Conservation (phyloP, 2,797 vertebrate species). For the Pangasius macronema region DNA sequence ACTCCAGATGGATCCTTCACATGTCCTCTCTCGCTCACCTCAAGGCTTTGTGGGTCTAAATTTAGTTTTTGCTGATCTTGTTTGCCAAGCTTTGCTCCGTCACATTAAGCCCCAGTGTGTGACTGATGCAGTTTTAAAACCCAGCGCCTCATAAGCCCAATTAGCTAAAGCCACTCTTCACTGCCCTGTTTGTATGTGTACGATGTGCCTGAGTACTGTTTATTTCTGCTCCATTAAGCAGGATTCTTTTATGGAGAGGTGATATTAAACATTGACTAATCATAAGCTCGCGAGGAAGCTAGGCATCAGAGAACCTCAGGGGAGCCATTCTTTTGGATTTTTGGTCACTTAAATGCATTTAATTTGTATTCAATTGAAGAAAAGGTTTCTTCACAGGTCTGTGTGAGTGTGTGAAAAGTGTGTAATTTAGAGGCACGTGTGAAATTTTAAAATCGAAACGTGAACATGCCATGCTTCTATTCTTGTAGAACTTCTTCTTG, state of each 20-base stretch:
- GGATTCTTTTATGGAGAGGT: not conserved
- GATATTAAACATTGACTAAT: constrained; percentile 8
- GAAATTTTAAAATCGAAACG: not conserved
- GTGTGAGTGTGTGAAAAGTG: not conserved
- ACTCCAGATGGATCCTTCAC: constrained; percentile 37
- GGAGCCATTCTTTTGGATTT: not conserved
- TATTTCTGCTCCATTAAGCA: not conserved
- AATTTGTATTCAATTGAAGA: not conserved
- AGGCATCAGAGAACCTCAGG: not conserved
- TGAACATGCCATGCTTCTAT: not conserved
- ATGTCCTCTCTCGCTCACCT: constrained; percentile 9
- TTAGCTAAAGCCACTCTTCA: constrained; percentile 52
- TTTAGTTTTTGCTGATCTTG: constrained; percentile 44
- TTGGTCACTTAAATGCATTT: not conserved
- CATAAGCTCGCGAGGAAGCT: not conserved
- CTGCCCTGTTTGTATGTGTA: constrained; percentile 23
- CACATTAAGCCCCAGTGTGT: constrained; percentile 47
- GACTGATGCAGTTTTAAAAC: constrained; percentile 54
- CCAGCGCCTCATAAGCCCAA: constrained; percentile 45
- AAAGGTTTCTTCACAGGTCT: not conserved
- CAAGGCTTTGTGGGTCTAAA: constrained; percentile 41
- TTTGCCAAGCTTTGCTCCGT: constrained; percentile 49
- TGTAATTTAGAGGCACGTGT: not conserved
- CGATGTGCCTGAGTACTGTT: not conserved
- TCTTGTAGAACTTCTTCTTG: not conserved